Base-by-base conservation (phyloP, 2,113 vertebrate genomes). In the Sphaerodactylus townsendi region DNA sequence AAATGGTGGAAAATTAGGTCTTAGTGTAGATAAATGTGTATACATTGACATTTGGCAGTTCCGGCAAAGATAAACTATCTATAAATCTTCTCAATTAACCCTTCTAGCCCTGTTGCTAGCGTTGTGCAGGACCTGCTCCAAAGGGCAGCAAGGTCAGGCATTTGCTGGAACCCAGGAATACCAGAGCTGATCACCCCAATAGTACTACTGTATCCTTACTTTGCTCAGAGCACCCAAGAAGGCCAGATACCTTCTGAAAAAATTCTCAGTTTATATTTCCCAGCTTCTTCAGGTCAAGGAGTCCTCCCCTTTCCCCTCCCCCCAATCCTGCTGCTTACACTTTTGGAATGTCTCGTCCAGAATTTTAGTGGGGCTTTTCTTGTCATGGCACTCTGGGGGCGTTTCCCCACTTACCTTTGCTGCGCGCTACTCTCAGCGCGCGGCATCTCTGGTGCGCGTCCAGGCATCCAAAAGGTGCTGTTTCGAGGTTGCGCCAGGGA, bases 1-100 rank as follows among this genome's bases (percentile, higher is more conserved):
- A 96, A 96, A 96, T 95, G 88, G 93, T 94, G 74, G 93, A 93
- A 96, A 96, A 96, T 96, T 94, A 96, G 95, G 94, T 95, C 94
- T 95, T 96, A 90, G 93, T 92, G 90, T 93, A 94, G 94, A 95
- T 94, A 94, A 95, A 95, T 96, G 94, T 95, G 89, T 95, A 94
- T 89, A 91, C 94, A 95, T 90, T 92, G 91, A 95, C 94, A 92
- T 91, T 88, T 92, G 92, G 92, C 92, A 85, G 89, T 93, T 92
- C 93, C 90, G 85, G 92, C 91, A 90, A 88, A 93, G 91, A 95
- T 86, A 89, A 90, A 91, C 33, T 30, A 75, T 15, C 68, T 74
- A 77, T 80, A 91, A 95, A 93, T 95, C 93, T 89, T 93, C 85
- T n/a, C 82, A 64, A 91, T 94, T 95, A 95, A 95, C 95, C 82